phyloP scores from a whole-genome alignment of 2,888 invertebrate genomes.

The Troides helena region DNA sequence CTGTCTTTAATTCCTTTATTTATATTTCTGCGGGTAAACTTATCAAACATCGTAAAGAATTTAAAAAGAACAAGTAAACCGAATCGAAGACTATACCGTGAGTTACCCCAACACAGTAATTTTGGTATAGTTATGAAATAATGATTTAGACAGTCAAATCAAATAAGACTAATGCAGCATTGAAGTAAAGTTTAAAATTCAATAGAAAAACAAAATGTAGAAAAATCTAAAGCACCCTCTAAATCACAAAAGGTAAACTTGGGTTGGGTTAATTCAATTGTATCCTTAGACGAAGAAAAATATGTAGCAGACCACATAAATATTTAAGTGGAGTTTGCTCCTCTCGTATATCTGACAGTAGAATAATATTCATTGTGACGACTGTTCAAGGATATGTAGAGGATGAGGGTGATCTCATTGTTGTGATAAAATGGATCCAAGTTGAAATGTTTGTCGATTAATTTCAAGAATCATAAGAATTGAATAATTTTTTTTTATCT shows the following conservation, averaged over 20 bases:
- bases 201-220: background rate
- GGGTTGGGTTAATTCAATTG: slow-evolving; percentile 49
- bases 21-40: too few species aligned
- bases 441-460: too few species aligned
- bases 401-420: background rate
- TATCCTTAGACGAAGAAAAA: slow-evolving; percentile 50
- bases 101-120: background rate
- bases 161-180: background rate
- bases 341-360: slow-evolving; percentile 7
- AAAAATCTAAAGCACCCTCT: slow-evolving; percentile 39
- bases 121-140: background rate
- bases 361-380: background rate
- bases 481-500: too few species aligned
- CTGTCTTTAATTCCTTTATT: too few species aligned
- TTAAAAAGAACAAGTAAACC: too few species aligned
- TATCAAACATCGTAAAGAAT: too few species aligned
- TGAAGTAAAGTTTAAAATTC: slow-evolving; percentile 2
- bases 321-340: slow-evolving; percentile 43
- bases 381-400: slow-evolving; percentile 7
- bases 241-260: slow-evolving; percentile 50
- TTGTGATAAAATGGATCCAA: too few species aligned
- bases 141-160: slow-evolving; percentile 16
- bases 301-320: slow-evolving; percentile 46
- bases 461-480: too few species aligned
- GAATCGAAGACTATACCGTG: too few species aligned